Evolutionary conservation across 2,888 invertebrate genomes (phyloP).

Genomic region (Hydraecia micacea): DNA sequence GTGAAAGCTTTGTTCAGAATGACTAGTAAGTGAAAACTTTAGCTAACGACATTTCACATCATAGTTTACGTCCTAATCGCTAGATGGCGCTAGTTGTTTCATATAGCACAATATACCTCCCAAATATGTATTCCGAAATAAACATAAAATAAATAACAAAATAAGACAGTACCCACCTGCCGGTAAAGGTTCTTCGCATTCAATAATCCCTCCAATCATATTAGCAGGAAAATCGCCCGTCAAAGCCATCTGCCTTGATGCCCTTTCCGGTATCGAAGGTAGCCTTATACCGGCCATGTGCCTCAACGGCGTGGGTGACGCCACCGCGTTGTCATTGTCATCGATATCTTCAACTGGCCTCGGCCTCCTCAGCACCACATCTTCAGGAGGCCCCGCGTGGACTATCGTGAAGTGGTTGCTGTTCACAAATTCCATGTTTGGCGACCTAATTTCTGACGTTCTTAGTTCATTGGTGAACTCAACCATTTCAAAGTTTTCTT

Average conservation of each 20-base stretch:
- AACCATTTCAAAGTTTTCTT: conserved; percentile 86
- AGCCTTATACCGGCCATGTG: conserved; percentile 94
- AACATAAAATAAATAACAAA: conserved; percentile 7
- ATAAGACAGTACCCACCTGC: conserved; percentile 91
- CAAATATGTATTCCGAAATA: neutral
- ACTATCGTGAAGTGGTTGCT: conserved; percentile 90
- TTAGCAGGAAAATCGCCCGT: conserved; percentile 89
- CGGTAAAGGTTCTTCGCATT: conserved; percentile 95
- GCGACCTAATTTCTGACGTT: conserved; percentile 89
- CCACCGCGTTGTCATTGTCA: conserved; percentile 86
- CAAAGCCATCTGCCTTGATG: conserved; percentile 89
- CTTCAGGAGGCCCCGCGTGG: conserved; percentile 88
- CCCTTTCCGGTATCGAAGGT: conserved; percentile 95
- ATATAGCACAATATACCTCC: neutral
- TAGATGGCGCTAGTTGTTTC: conserved; percentile 52
- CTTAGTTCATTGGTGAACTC: conserved; percentile 87
- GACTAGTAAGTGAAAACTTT: neutral
- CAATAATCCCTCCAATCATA: conserved; percentile 90
- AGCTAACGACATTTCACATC: too few relatives aligned
- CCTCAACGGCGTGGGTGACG: conserved; percentile 91
- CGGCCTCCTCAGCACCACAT: conserved; percentile 86
- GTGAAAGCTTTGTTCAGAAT: neutral
- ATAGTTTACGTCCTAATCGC: neutral
- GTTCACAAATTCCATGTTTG: conserved; percentile 89
- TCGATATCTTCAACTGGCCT: conserved; percentile 83